Evolutionary conservation across 2,797 vertebrate species (phyloP), one percentile per base, ranked within the genome.

Genomic region (Enteromius fasciolatus): DNA sequence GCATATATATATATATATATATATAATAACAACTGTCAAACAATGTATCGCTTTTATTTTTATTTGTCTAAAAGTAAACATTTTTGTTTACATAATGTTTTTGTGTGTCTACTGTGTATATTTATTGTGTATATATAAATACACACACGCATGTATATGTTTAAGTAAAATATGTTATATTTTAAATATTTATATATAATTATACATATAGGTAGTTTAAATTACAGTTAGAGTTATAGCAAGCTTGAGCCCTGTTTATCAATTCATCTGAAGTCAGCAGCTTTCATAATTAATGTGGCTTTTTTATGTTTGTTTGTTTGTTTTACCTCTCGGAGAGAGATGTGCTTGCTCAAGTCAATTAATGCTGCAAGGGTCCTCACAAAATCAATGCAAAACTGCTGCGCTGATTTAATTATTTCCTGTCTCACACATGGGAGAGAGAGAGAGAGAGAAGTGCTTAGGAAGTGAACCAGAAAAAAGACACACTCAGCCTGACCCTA

Each of bases 191-290:
- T 44, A 44, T 44, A 44, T 44, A 44, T 44, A 44, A 11, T 11
- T 44, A 18, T 50, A 50, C 17, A 50, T 48, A 17, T 18, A 50
- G 8, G 20, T n/a, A n/a, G 23, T 1, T 61, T 76, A 70, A 79
- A 80, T 28, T 18, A 48, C 31, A 28, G 57, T 39, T 39, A 44
- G 28, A 54, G 41, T 59, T 64, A 67, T 74, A 82, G 82, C 79
- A 73, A 39, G 12, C 70, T 46, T 52, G 15, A 76, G 36, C 48
- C 6, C 68, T 69, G 77, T 83, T 59, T 74, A 54, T 84, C 79
- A 84, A 54, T 80, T 52, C 73, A 70, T 39, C 81, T 83, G 82
- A 69, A 84, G 84, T 90, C 87, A 88, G 87, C 86, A 87, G 78
- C 76, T 87, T 86, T 89, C 84, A 80, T 68, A 82, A 89, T 88